Conservation (phyloP, 1,140 invertebrate genomes). For the Pogonus chalceus region DNA sequence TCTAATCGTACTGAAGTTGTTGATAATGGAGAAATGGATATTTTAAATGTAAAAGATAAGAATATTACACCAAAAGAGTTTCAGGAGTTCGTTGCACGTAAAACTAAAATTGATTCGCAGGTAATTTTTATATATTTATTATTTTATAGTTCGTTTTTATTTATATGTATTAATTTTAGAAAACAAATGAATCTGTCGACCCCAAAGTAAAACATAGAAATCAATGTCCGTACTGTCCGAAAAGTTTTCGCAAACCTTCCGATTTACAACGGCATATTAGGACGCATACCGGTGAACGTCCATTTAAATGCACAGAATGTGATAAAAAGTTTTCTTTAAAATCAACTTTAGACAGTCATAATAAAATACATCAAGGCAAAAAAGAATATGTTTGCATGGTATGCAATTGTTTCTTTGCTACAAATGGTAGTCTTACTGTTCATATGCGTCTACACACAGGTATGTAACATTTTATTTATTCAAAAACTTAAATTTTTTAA, state of each 20-base stretch:
- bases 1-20: no score
- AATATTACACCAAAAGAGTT: no score
- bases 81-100: no score
- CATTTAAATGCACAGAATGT: slow-evolving; percentile 54
- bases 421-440: slow-evolving; percentile 54
- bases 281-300: slow-evolving; percentile 58
- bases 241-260: slow-evolving; percentile 11
- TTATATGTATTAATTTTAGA: neutral
- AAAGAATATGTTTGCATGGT: slow-evolving; percentile 48
- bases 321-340: slow-evolving; percentile 57
- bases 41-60: no score
- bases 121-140: neutral
- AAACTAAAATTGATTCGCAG: no score
- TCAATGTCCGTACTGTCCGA: slow-evolving; percentile 18
- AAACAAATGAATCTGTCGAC: neutral
- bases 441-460: slow-evolving; percentile 61
- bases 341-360: slow-evolving; percentile 51
- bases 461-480: slow-evolving; percentile 18
- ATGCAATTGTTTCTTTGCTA: slow-evolving; percentile 47
- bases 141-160: neutral
- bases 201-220: neutral
- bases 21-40: no score
- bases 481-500: slow-evolving; percentile 5
- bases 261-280: slow-evolving; percentile 28
- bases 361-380: slow-evolving; percentile 42